Evolutionary conservation across 2,113 vertebrate genomes (phyloP).

Genomic region (Marcusenius ussheri): DNA sequence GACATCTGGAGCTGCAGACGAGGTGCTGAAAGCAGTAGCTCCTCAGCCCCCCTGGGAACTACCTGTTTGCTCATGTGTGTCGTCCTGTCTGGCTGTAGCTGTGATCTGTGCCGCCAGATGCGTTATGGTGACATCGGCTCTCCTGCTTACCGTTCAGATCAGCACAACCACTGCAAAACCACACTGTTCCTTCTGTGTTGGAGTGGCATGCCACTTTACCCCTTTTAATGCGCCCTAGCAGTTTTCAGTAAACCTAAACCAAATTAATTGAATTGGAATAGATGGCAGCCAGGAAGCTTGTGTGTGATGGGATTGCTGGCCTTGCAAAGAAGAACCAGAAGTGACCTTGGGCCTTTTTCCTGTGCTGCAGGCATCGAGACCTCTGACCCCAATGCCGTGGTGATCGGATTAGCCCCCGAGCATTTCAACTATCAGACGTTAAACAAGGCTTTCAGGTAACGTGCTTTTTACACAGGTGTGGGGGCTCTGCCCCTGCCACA

Average conservation of each 20-base stretch:
- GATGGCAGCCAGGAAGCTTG: background rate
- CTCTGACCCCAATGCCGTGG: constrained; percentile 79
- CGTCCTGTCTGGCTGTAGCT: background rate
- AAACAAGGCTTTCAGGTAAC: constrained; percentile 84
- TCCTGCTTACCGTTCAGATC: background rate
- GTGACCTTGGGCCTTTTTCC: background rate
- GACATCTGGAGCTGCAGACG: background rate
- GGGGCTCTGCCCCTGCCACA: too few relatives aligned
- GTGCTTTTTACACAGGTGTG: background rate
- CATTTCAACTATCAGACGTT: constrained; percentile 86
- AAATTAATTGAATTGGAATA: background rate
- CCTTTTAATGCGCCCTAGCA: background rate
- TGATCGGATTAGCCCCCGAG: constrained; percentile 83
- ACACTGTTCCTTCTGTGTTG: background rate
- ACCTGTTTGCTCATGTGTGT: background rate
- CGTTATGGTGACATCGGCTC: background rate
- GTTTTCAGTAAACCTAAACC: background rate
- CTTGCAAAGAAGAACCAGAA: background rate
- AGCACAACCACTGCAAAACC: background rate
- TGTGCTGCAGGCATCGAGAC: constrained; percentile 71
- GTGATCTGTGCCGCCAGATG: background rate
- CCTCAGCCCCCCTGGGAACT: background rate
- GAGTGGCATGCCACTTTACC: background rate
- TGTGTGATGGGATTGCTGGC: background rate
- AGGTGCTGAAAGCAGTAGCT: background rate